Evolutionary conservation across 2,797 vertebrate genomes (phyloP).

Genomic region (Fistularia commersonii): DNA sequence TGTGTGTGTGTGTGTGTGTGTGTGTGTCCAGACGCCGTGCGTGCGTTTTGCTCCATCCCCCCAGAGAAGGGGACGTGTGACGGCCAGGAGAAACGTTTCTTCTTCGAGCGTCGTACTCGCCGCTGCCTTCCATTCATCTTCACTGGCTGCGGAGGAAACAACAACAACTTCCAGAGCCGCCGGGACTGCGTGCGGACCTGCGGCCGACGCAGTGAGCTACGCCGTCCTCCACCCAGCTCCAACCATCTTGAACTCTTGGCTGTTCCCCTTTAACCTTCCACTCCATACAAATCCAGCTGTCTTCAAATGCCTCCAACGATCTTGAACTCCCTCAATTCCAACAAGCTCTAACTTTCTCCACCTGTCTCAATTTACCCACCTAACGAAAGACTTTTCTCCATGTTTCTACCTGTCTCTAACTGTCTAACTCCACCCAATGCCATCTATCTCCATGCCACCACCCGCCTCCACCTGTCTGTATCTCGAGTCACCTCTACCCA

Average conservation of each 20-base stretch:
- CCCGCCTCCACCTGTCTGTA: no score
- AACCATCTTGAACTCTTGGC: constrained; percentile 29
- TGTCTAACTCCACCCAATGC: no score
- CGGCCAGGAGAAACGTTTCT: constrained; percentile 70
- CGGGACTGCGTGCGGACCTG: constrained; percentile 78
- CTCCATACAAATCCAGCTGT: neutral
- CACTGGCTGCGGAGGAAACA: constrained; percentile 88
- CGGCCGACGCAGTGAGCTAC: constrained; percentile 54
- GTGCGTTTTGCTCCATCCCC: constrained; percentile 66
- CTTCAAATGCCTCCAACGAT: no score
- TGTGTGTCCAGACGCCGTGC: constrained; percentile 35
- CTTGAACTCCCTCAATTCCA: no score
- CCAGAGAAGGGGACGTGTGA: constrained; percentile 76
- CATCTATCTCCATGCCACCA: no score
- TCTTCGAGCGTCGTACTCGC: constrained; percentile 65
- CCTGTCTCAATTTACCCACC: no score
- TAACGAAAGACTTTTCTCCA: no score
- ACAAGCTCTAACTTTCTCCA: no score
- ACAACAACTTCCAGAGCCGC: constrained; percentile 82
- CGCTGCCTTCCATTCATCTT: constrained; percentile 80
- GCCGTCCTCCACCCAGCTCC: no score
- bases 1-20: no score
- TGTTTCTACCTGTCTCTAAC: no score
- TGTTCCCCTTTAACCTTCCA: neutral
- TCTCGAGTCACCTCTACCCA: no score